phyloP scores from a whole-genome alignment of 2,888 invertebrate genomes.

The Sicus ferrugineus region DNA sequence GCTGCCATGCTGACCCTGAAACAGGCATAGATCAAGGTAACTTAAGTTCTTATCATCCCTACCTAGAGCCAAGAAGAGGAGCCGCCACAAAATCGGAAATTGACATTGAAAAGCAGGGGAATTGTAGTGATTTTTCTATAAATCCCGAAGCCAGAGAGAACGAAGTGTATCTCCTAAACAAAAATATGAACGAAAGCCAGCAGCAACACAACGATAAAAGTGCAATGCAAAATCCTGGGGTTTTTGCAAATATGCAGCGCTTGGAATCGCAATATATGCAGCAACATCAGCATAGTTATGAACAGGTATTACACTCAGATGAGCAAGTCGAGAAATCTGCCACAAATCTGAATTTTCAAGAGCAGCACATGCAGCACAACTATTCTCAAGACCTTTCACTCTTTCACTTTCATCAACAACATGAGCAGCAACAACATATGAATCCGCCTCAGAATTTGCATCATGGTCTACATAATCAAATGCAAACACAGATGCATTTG shows the following conservation, averaged over 20 bases:
- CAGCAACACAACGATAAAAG: background rate
- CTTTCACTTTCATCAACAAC: conserved; percentile 15
- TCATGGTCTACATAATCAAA: conserved; percentile 22
- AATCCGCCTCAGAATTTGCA: conserved; percentile 25
- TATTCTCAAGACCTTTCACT: conserved; percentile 9
- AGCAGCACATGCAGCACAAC: conserved; percentile 17
- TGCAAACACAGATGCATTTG: conserved; percentile 18
- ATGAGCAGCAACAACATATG: conserved; percentile 31
- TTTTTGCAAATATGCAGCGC: conserved; percentile 10
- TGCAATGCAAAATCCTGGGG: background rate
- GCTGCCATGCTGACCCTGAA: background rate
- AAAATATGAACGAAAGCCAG: conserved; percentile 1
- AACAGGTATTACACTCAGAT: background rate
- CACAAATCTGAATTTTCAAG: no score
- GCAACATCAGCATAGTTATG: background rate
- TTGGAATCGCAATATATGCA: background rate
- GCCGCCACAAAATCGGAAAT: background rate
- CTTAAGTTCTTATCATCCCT: background rate
- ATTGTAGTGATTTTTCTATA: background rate
- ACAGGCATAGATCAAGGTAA: background rate
- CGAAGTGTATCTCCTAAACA: conserved; percentile 10
- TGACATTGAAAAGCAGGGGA: background rate
- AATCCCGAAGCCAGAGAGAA: background rate
- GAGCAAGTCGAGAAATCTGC: conserved; percentile 12
- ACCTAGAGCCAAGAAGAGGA: background rate